Conservation (phyloP, 2,888 invertebrate species). For the Strigamia transsilvanica region DNA sequence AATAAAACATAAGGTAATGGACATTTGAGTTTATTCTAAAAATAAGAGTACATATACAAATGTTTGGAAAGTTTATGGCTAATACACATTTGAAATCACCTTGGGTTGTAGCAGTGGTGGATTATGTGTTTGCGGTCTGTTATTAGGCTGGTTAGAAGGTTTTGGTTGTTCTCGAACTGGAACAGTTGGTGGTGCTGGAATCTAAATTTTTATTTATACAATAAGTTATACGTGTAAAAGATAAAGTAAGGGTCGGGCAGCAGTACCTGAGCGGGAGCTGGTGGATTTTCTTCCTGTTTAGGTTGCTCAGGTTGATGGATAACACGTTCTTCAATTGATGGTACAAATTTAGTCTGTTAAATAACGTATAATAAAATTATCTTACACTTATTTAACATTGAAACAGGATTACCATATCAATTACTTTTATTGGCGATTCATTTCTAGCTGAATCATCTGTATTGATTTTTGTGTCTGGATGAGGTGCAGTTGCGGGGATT, state of each 20-base stretch:
- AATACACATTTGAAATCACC: not conserved
- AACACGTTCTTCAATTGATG: not conserved
- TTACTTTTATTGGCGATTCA: not conserved
- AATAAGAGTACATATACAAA: not conserved
- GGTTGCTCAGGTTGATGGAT: not conserved
- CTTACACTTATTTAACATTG: not conserved
- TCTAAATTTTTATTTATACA: not conserved
- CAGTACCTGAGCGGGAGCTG: not conserved
- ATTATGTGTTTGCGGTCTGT: not conserved
- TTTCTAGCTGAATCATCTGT: not conserved
- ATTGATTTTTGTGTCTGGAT: not conserved
- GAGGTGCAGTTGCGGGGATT: not conserved
- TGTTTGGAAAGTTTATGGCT: not conserved
- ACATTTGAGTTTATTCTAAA: conserved; percentile 12
- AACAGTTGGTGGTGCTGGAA: not conserved
- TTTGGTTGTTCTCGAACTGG: not conserved
- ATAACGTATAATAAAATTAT: not conserved
- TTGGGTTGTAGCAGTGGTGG: not conserved
- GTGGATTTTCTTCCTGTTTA: not conserved
- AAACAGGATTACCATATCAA: not conserved
- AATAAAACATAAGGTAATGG: not conserved
- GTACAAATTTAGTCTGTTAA: not conserved
- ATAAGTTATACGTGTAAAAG: not conserved
- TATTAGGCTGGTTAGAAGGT: not conserved
- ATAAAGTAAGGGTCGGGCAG: not conserved